Percentiles rank a stretch among this genome's conserved stretches.
Conservation (phyloP, 2,797 vertebrate species). For the Sphaeramia orbicularis region DNA sequence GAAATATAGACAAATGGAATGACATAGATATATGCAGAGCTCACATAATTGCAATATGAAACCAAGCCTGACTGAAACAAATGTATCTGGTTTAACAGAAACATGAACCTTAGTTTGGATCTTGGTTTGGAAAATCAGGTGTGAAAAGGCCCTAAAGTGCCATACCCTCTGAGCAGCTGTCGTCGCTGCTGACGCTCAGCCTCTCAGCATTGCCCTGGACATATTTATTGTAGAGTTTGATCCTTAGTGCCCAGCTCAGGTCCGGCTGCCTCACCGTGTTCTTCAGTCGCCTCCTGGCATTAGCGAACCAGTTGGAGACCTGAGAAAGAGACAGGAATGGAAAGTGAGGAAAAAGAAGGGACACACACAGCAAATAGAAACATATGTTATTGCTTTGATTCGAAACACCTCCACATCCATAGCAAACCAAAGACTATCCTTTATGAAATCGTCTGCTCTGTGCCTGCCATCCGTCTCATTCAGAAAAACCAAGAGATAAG, state of each 20-base stretch:
- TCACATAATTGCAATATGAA: no score
- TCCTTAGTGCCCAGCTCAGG: conserved; percentile 97
- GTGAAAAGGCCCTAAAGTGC: conserved; percentile 82
- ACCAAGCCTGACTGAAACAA: no score
- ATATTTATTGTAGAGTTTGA: conserved; percentile 99
- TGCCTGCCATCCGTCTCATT: conserved; percentile 56
- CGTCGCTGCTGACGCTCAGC: conserved; percentile 97
- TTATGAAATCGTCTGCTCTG: conserved; percentile 48
- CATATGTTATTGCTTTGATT: conserved; percentile 58
- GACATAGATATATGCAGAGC: no score
- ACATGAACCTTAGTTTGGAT: no score
- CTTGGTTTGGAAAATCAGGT: no score
- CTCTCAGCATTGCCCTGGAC: conserved; percentile 98
- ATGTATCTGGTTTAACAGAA: no score
- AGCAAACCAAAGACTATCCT: conserved; percentile 59
- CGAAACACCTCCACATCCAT: conserved; percentile 58
- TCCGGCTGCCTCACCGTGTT: conserved; percentile 98
- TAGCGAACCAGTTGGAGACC: conserved; percentile 99
- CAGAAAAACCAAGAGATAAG: conserved; percentile 35
- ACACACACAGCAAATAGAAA: conserved; percentile 46
- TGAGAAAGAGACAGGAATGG: conserved; percentile 56
- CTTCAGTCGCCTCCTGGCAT: conserved; percentile 96
- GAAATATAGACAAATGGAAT: no score
- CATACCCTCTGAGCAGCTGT: conserved; percentile 97
- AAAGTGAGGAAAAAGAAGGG: conserved; percentile 12